These are phyloP conservation scores for Augochlora pura DNA, from an alignment of 1,140 invertebrate species.

Conservation along the genomic window DNA sequence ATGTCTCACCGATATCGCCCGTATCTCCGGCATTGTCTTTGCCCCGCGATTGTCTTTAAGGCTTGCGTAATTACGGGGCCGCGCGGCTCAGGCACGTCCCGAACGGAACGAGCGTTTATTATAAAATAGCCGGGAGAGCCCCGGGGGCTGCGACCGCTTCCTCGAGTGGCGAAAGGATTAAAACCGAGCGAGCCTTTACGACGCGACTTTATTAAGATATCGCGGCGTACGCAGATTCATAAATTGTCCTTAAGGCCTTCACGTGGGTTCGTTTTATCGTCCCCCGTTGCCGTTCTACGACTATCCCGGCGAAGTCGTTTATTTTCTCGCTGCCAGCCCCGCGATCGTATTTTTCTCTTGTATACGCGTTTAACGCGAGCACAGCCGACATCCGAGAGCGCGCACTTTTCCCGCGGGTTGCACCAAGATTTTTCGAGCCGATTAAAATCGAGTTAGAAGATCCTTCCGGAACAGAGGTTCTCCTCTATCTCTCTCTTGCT, in stretches of 20 bases:
- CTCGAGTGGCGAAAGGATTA: slow-evolving; percentile 38
- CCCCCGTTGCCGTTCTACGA: not conserved
- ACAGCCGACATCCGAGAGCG: too few species aligned
- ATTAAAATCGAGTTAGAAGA: slow-evolving; percentile 18
- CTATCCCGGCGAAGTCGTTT: not conserved
- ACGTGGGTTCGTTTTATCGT: slow-evolving; percentile 35
- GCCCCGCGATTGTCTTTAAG: slow-evolving; percentile 60
- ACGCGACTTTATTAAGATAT: slow-evolving; percentile 51
- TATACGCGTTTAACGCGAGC: too few species aligned
- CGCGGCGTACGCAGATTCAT: slow-evolving; percentile 8
- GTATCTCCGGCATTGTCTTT: slow-evolving; percentile 31
- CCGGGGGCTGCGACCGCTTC: slow-evolving; percentile 53
- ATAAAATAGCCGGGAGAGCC: slow-evolving; percentile 42
- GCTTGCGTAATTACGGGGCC: slow-evolving; percentile 71
- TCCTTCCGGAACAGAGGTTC: too few species aligned
- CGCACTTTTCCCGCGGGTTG: too few species aligned
- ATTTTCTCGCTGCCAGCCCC: not conserved
- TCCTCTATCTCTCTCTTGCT: not conserved
- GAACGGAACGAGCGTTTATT: slow-evolving; percentile 69
- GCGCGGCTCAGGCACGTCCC: slow-evolving; percentile 61
- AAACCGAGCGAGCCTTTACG: slow-evolving; percentile 38
- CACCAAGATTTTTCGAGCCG: not conserved
- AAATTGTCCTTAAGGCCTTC: slow-evolving; percentile 34
- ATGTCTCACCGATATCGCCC: slow-evolving; percentile 22
- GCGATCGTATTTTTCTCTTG: not conserved